These are phyloP conservation scores for Hydrozoanthus tunicans DNA, from an alignment of 64 coral and sea anemone genomes.

Conservation along the genomic window DNA sequence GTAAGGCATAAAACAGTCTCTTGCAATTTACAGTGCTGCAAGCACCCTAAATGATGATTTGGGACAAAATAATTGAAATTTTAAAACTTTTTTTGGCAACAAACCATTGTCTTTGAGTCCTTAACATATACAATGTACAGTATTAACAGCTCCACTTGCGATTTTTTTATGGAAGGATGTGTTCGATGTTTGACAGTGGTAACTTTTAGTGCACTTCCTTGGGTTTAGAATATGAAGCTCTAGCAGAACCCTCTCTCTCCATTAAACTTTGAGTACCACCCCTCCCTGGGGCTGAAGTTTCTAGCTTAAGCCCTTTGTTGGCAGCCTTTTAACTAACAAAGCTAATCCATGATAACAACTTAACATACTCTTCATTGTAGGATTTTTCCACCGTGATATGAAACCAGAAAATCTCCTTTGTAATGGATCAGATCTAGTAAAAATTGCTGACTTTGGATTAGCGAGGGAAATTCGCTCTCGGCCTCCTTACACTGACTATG, in stretches of 20 bases:
- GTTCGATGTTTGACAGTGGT: not conserved
- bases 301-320: too few species aligned
- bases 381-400: slow-evolving; percentile 98
- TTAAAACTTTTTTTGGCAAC: not conserved
- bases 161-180: not conserved
- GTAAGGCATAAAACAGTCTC: too few species aligned
- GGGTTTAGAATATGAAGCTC: too few species aligned
- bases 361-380: not conserved
- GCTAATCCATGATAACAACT: too few species aligned
- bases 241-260: too few species aligned
- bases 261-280: too few species aligned
- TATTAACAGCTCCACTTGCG: not conserved
- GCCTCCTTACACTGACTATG: slow-evolving; percentile 97
- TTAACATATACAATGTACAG: too few species aligned
- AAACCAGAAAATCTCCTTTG: slow-evolving; percentile 98
- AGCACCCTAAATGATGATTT: not conserved
- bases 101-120: too few species aligned
- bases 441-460: slow-evolving; percentile 99
- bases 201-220: too few species aligned
- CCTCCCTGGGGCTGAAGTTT: too few species aligned
- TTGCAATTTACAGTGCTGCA: not conserved
- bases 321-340: too few species aligned
- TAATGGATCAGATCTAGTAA: slow-evolving; percentile 89
- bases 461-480: slow-evolving; percentile 96
- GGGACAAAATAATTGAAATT: slow-evolving; percentile 19